These are phyloP conservation scores for Suricata suricatta DNA, from an alignment of 2,113 vertebrate species.

Conservation along the genomic window DNA sequence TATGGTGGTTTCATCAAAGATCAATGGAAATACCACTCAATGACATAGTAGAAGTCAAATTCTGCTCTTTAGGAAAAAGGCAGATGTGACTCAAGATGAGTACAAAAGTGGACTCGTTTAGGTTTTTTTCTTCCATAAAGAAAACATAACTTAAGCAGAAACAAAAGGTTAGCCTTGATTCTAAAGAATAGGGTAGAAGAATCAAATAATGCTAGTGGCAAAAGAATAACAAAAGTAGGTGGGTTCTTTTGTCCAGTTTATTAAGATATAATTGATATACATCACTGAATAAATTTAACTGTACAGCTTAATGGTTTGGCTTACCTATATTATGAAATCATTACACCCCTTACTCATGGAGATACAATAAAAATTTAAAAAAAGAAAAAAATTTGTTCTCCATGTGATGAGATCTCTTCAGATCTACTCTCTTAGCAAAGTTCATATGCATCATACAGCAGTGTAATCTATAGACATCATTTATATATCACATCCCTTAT, in stretches of 20 bases:
- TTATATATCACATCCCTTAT: no score
- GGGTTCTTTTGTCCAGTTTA: background rate
- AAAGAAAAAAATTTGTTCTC: background rate
- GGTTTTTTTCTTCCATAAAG: no score
- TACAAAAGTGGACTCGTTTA: background rate
- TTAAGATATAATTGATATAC: background rate
- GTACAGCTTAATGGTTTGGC: background rate
- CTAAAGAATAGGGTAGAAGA: background rate
- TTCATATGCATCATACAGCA: background rate
- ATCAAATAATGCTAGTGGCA: background rate
- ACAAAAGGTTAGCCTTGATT: background rate
- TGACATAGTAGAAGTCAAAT: background rate
- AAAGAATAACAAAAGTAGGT: background rate
- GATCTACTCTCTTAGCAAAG: background rate
- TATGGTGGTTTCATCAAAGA: background rate
- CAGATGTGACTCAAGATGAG: background rate
- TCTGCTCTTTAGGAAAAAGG: background rate
- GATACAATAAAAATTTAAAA: background rate
- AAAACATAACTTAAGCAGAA: background rate
- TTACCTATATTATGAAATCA: background rate
- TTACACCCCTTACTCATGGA: background rate
- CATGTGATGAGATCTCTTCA: background rate
- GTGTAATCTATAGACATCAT: background rate
- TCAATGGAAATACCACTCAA: background rate
- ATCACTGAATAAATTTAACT: background rate